Conservation (phyloP, 2,888 invertebrate species). For the Lasius fuliginosus region DNA sequence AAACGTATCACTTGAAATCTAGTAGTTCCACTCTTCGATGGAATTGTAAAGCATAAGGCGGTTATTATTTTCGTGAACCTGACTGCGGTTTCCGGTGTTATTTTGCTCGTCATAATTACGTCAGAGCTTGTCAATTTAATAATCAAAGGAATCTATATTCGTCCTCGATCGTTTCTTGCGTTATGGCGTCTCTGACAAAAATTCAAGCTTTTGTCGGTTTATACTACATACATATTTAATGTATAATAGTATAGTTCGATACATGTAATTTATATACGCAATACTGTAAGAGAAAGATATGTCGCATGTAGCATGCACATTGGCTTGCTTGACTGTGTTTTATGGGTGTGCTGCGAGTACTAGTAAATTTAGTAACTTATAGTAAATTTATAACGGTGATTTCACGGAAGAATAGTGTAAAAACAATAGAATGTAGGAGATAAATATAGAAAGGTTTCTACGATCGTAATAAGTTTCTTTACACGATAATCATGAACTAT, state of each 20-base stretch:
- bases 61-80: constrained; percentile 52
- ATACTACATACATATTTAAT: constrained; percentile 22
- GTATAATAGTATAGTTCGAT: background rate
- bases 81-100: constrained; percentile 59
- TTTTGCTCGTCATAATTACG: background rate
- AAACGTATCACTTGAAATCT: constrained; percentile 46
- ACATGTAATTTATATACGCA: background rate
- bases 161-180: background rate
- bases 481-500: background rate
- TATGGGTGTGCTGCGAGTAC: background rate
- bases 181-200: background rate
- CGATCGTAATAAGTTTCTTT: background rate
- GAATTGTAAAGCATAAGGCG: constrained; percentile 58
- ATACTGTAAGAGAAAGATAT: background rate
- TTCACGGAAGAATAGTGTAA: background rate
- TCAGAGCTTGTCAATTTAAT: background rate
- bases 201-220: background rate
- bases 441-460: background rate
- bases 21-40: constrained; percentile 34
- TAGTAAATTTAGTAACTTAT: too few species aligned
- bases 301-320: background rate
- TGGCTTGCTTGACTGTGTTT: background rate
- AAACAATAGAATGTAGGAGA: background rate
- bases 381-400: background rate
- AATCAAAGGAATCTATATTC: background rate